phyloP scores from a whole-genome alignment of 1,140 invertebrate species.

The Zaprionus africanus region DNA sequence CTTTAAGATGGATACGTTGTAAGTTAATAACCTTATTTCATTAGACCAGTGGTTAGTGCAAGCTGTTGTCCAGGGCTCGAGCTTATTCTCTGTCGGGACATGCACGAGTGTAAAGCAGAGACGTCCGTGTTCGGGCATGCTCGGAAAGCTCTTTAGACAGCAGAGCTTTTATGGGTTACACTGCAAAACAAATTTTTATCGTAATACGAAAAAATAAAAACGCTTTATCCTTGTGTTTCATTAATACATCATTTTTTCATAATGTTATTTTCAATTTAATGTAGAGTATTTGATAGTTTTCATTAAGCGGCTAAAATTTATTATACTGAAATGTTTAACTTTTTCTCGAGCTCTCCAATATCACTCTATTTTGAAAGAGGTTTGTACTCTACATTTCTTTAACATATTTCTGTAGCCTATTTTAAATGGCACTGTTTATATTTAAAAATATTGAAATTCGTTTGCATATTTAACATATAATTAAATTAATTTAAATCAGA shows the following conservation, averaged over 20 bases:
- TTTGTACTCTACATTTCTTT: conserved; percentile 68
- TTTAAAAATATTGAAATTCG: conserved; percentile 48
- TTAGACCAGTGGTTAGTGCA: neutral
- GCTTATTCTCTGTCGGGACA: too few relatives aligned
- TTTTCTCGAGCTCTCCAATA: conserved; percentile 1
- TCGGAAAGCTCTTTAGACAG: too few relatives aligned
- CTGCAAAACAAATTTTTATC: too few relatives aligned
- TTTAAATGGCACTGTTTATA: conserved; percentile 65
- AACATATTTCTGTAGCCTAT: conserved; percentile 28
- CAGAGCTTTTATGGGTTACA: too few relatives aligned
- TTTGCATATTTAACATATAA: conserved; percentile 29
- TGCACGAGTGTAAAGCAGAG: too few relatives aligned
- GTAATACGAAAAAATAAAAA: too few relatives aligned
- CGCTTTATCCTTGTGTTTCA: too few relatives aligned
- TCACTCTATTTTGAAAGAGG: conserved; percentile 8
- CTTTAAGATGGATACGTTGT: neutral
- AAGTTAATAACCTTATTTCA: neutral
- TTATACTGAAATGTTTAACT: neutral
- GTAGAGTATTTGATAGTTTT: neutral
- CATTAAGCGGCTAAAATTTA: neutral
- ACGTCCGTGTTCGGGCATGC: too few relatives aligned
- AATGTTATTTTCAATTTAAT: neutral
- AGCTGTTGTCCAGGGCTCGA: too few relatives aligned
- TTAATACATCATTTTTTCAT: too few relatives aligned
- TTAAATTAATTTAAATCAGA: conserved; percentile 28